Evolutionary conservation across 2,113 vertebrate genomes (phyloP), one percentile per base, ranked within the genome.

Genomic region (Eptatretus burgeri): DNA sequence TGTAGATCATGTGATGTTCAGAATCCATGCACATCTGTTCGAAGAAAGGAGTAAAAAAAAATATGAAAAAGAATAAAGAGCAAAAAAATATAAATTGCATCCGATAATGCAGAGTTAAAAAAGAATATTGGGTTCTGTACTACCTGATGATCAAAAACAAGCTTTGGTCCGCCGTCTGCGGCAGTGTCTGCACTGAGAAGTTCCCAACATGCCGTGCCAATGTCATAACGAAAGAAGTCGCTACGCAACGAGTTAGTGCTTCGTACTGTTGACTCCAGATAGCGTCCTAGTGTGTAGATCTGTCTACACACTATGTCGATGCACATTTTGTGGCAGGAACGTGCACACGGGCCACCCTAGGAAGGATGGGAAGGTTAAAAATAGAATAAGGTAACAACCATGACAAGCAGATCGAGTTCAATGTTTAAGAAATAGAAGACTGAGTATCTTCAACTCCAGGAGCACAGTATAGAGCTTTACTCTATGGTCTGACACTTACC

Each of bases 241-340:
- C 91, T 98, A 69, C 94, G 93, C 69, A 98, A 75, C 52, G 86
- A 91, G 63, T 98, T 96, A 78, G 85, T 96, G 76, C 94, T 98
- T 71, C 91, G 77, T 72, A 98, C 91, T 0, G 86, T 88, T 69
- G 89, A 96, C 77, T 98, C 91, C 71, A 98, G 74, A 64, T 98
- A 98, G 16, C 91, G 81, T 5, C 91, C 91, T 68, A 98, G 73
- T 0, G 91, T 98, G 74, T 96, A 98, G 72, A 98, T 94, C 70
- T 96, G 89, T 50, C 86, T 78, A 13, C 89, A 71, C 2, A 88
- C 85, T 14, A 86, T 91, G 74, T 98, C 91, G 27, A 98, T 93
- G 73, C 91, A 98, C 91, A 98, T 98, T 75, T 98, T 98, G 74
- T 98, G 91, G 70, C 91, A 98, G 1, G 91, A 98, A 13, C 91